Conservation (phyloP, 2,113 vertebrate species). For the Nanorana parkeri region DNA sequence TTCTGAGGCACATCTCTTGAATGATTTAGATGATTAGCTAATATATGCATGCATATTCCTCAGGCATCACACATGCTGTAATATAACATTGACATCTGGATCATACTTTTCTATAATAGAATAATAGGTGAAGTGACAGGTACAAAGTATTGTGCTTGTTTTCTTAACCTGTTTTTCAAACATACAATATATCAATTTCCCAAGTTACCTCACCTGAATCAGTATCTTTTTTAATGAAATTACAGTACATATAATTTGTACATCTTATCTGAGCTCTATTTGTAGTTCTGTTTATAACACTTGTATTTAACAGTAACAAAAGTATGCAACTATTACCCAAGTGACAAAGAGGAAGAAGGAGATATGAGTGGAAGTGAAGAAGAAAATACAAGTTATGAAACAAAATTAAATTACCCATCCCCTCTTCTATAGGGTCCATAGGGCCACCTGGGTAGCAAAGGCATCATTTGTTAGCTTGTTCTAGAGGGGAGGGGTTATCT, state of each 20-base stretch:
- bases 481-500: no score
- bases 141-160: not conserved
- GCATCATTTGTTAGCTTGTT: no score
- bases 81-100: slow-evolving; percentile 21
- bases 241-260: not conserved
- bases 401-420: no score
- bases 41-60: slow-evolving; percentile 30
- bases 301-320: no score
- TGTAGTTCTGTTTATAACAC: no score
- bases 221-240: not conserved
- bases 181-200: not conserved
- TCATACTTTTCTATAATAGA: not conserved
- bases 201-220: not conserved
- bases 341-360: no score
- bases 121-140: not conserved
- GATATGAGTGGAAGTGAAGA: no score
- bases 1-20: slow-evolving; percentile 10
- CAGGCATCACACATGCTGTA: slow-evolving; percentile 41
- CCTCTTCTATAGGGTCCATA: no score
- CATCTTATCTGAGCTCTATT: no score
- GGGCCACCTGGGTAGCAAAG: no score
- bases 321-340: no score
- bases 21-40: slow-evolving; percentile 30
- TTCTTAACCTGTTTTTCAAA: not conserved
- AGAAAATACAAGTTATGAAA: no score